Evolutionary conservation across 2,888 invertebrate species (phyloP), one percentile per base, ranked within the genome.

Genomic region (Ellobium chinense): DNA sequence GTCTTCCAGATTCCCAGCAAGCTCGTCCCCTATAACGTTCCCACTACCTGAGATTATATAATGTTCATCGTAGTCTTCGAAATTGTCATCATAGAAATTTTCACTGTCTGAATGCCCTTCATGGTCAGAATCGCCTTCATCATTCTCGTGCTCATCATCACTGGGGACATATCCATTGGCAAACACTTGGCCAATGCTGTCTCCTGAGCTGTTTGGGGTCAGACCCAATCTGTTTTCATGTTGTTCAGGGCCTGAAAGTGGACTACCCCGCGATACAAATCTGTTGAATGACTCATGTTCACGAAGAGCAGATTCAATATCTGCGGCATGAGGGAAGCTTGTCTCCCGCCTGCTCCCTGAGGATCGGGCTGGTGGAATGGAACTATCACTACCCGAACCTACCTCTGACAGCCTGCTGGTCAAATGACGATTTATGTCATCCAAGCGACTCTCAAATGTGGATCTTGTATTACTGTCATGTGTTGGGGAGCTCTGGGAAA

Each of bases 21-120:
- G 86, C 68, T 89, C 89, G 73, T 90, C 89, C 29, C 87, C 88
- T 29, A 87, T 85, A 58, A 88, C 87, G 37, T 86, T 88, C 66
- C 83, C 87, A 70, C 89, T 88, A 14, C 88, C 80, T 82, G 87
- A 87, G 34, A 90, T 81, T 69, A 88, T 88, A 70, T 91, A 90
- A 37, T 91, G 89, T 80, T 91, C 90, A 72, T 90, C 89, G 75
- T 90, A 90, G 78, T 89, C 89, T 78, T 90, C 90, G 72, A 88
- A 90, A 84, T 89, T 88, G 82, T 91, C 91, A 80, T 91, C 91
- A 75, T 90, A 89, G 78, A 89, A 88, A 82, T 89, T 87, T 78
- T 90, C 89, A 84, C 88, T 88, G 83, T 89, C 89, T 0, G 90
- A 88, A 80, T 89, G 86, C 73, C 90, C 89, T 66, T 86, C 85